Percentiles rank a stretch among this genome's conserved stretches.
These are phyloP conservation scores for Athetis lepigone DNA, from an alignment of 2,888 invertebrate species.

Conservation along the genomic window DNA sequence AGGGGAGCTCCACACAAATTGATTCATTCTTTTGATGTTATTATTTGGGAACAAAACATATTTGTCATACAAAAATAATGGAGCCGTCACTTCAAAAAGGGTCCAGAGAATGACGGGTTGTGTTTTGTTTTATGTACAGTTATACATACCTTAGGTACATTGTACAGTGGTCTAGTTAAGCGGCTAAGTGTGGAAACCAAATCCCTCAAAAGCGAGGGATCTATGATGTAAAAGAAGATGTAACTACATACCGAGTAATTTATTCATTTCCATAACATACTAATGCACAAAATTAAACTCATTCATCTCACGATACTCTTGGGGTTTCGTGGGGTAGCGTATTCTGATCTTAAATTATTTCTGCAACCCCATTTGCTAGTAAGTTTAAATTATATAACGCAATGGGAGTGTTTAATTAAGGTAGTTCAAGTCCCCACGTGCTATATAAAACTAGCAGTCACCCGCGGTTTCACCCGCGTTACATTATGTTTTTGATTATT, in stretches of 20 bases:
- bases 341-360: slow-evolving; percentile 19
- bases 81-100: slow-evolving; percentile 23
- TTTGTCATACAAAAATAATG: slow-evolving; percentile 37
- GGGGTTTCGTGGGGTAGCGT: slow-evolving; percentile 18
- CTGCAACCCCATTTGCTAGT: slow-evolving; percentile 25
- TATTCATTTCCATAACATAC: too few relatives aligned
- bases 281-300: slow-evolving; percentile 9
- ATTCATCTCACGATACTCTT: slow-evolving; percentile 17
- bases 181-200: too few relatives aligned
- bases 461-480: too few relatives aligned
- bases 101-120: neutral
- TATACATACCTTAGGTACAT: neutral
- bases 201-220: too few relatives aligned
- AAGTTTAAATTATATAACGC: slow-evolving; percentile 16
- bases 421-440: too few relatives aligned
- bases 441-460: too few relatives aligned
- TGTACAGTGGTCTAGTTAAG: too few relatives aligned
- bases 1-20: slow-evolving; percentile 49
- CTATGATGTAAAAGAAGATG: too few relatives aligned
- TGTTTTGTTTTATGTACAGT: slow-evolving; percentile 8
- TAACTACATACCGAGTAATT: too few relatives aligned
- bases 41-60: slow-evolving; percentile 40
- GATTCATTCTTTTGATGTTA: slow-evolving; percentile 49
- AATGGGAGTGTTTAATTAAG: too few relatives aligned
- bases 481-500: too few relatives aligned